Conservation (phyloP, 1,140 invertebrate species). For the Adoxophyes honmai region DNA sequence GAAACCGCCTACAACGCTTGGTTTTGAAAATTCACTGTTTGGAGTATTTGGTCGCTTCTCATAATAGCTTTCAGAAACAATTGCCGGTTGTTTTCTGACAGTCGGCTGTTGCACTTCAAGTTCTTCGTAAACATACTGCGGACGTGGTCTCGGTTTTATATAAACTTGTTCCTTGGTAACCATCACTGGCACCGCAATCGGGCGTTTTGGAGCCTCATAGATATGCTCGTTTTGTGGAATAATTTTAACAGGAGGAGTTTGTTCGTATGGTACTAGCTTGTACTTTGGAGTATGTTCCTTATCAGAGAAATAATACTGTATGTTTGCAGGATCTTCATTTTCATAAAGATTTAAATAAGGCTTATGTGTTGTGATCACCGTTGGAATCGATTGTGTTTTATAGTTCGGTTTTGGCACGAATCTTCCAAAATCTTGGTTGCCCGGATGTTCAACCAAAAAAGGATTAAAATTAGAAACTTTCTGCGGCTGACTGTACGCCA, state of each 20-base stretch:
- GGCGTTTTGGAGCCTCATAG: slow-evolving; percentile 36
- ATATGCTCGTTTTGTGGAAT: slow-evolving; percentile 34
- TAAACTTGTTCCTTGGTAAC: slow-evolving; percentile 45
- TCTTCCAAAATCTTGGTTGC: slow-evolving; percentile 38
- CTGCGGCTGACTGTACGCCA: not conserved
- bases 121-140: slow-evolving; percentile 43
- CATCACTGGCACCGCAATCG: slow-evolving; percentile 30
- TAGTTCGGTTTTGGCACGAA: slow-evolving; percentile 39
- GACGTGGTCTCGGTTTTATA: slow-evolving; percentile 49
- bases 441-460: slow-evolving; percentile 27
- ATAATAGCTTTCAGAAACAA: slow-evolving; percentile 59
- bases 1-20: slow-evolving; percentile 63
- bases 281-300: slow-evolving; percentile 58
- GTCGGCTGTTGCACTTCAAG: slow-evolving; percentile 34
- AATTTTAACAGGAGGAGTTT: slow-evolving; percentile 64
- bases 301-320: slow-evolving; percentile 60
- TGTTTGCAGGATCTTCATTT: slow-evolving; percentile 42
- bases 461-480: slow-evolving; percentile 50
- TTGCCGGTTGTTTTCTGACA: slow-evolving; percentile 47
- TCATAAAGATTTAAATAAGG: slow-evolving; percentile 52
- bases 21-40: slow-evolving; percentile 29
- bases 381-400: slow-evolving; percentile 39
- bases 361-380: slow-evolving; percentile 36
- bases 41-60: slow-evolving; percentile 40
- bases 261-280: slow-evolving; percentile 72